Evolutionary conservation across 2,797 vertebrate species (phyloP).

Genomic region (Arnoldichthys spilopterus): DNA sequence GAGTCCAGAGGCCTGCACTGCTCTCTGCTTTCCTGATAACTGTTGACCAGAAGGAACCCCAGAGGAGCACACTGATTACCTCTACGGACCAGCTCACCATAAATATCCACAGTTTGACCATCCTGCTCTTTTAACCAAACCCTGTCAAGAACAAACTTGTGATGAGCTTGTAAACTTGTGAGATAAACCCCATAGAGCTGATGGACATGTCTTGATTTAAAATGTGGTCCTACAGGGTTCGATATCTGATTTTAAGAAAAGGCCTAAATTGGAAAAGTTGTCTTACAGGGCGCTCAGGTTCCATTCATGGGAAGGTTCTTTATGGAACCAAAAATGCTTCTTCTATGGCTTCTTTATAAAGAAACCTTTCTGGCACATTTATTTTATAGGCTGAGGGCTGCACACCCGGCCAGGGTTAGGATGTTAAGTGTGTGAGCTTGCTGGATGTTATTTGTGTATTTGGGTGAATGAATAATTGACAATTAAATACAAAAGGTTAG

Average conservation of each 20-base stretch:
- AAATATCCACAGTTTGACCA: neutral
- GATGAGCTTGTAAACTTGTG: slow-evolving; percentile 38
- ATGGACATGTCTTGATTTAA: slow-evolving; percentile 51
- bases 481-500: slow-evolving; percentile 39
- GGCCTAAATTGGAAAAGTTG: neutral
- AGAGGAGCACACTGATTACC: slow-evolving; percentile 22
- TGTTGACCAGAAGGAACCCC: slow-evolving; percentile 17
- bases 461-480: slow-evolving; percentile 23
- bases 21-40: slow-evolving; percentile 4
- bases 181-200: slow-evolving; percentile 35
- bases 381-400: slow-evolving; percentile 1
- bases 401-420: slow-evolving; percentile 34
- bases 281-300: no score
- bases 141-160: slow-evolving; percentile 44
- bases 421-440: neutral
- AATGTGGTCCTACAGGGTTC: slow-evolving; percentile 13
- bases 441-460: slow-evolving; percentile 1
- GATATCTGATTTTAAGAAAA: neutral
- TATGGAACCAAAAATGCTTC: no score
- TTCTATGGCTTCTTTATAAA: no score
- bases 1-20: neutral
- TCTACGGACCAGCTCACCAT: neutral
- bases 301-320: no score
- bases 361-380: neutral
- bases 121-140: slow-evolving; percentile 19